Evolutionary conservation across 2,797 vertebrate species (phyloP), one percentile per base, ranked within the genome.

Genomic region (Myotis daubentonii): DNA sequence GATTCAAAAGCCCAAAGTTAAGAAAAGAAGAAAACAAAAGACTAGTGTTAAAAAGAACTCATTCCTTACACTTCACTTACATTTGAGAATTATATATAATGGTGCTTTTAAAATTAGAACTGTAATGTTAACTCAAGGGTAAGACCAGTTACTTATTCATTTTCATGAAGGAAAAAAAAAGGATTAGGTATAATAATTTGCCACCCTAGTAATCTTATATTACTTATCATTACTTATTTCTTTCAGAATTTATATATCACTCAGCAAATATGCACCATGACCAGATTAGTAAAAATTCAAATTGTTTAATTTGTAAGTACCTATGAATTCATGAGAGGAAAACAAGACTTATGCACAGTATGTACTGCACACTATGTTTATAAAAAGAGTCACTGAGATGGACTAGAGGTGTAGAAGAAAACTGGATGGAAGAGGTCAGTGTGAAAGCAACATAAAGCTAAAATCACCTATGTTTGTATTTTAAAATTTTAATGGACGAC

Each of bases 1-100:
- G 28, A 93, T 41, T 90, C 87, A 91, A 96, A 93, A 75, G 11
- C 13, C 11, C 74, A 71, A 80, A 53, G 38, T 97, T 87, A 81
- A 55, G 44, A 30, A 13, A 53, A n/a, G 47, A 10, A 15, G 25
- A 65, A 49, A 25, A 79, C 76, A 38, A 49, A 84, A 60, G 9
- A 53, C 65, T 17, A 79, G 0, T 81, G 11, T 88, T 75, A 83
- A 86, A 79, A 92, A 87, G 47, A 84, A 78, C 44, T 36, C 68
- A 93, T 55, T 87, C n/a, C 84, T 71, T 80, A 47, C 15, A 79
- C 44, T 75, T 86, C 53, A 55, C 23, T 89, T 87, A 79, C 38
- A 87, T 81, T 90, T 57, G 85, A 20, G 12, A 84, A 79, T 57
- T 91, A 82, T 33, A 79, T 92, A 93, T 51, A 79, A 80, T 30